phyloP scores from a whole-genome alignment of 2,888 invertebrate genomes.

The Mesorhabditis spiculigera region DNA sequence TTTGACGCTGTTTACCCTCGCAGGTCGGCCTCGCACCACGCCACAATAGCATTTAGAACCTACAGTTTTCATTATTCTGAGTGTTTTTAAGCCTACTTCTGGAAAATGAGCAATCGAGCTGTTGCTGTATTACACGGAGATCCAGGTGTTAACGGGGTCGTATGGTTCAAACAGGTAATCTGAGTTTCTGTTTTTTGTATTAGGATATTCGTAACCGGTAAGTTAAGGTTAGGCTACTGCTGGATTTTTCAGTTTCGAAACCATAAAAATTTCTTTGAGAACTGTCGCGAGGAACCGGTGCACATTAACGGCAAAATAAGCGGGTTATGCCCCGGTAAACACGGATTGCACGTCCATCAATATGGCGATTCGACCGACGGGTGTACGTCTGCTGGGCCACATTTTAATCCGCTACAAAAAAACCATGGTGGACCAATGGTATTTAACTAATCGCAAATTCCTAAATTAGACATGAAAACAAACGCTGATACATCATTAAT shows the following conservation, averaged over 20 bases:
- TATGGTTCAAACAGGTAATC: slow-evolving; percentile 44
- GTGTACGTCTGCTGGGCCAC: slow-evolving; percentile 58
- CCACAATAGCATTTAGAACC: no score
- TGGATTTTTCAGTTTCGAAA: background rate
- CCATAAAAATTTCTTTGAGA: slow-evolving; percentile 22
- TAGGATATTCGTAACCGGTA: no score
- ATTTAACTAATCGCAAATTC: background rate
- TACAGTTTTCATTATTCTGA: no score
- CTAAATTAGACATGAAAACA: background rate
- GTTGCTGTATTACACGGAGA: slow-evolving; percentile 46
- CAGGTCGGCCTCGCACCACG: no score
- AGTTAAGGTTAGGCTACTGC: background rate
- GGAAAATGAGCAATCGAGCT: slow-evolving; percentile 31
- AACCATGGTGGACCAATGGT: slow-evolving; percentile 58
- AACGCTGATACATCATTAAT: background rate
- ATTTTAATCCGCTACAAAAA: slow-evolving; percentile 59
- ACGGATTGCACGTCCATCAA: slow-evolving; percentile 58
- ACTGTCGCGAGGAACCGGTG: slow-evolving; percentile 30
- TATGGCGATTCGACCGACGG: slow-evolving; percentile 55
- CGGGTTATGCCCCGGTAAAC: slow-evolving; percentile 49
- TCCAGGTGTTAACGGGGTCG: slow-evolving; percentile 32
- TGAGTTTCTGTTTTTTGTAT: background rate
- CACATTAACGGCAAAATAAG: slow-evolving; percentile 48
- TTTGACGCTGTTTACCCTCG: no score
- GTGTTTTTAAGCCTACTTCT: no score